These are phyloP conservation scores for Phrynocephalus forsythii DNA, from an alignment of 2,797 vertebrate genomes.

Conservation along the genomic window DNA sequence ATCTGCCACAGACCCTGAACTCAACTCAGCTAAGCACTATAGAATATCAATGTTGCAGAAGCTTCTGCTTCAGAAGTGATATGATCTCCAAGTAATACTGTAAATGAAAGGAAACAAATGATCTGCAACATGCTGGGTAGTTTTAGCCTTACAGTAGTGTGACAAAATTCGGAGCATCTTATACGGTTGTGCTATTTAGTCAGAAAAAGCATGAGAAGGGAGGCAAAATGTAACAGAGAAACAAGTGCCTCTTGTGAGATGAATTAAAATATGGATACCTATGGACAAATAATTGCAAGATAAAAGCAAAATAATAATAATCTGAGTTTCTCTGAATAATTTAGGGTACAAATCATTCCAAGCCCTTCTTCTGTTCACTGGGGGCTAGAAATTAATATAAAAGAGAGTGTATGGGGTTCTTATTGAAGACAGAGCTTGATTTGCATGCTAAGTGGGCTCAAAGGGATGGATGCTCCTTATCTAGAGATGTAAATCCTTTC, in stretches of 20 bases:
- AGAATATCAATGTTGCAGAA: not conserved
- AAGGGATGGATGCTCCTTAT: not conserved
- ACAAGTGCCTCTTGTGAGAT: not conserved
- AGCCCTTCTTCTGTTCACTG: not conserved
- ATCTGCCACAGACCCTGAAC: not conserved
- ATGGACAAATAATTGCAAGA: not conserved
- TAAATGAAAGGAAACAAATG: not conserved
- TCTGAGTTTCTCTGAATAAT: not conserved
- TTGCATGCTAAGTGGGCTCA: not conserved
- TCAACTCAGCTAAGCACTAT: not conserved
- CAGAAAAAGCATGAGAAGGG: not conserved
- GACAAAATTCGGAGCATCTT: slow-evolving; percentile 22
- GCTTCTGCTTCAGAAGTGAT: not conserved
- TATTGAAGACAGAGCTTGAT: not conserved
- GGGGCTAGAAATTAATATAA: no score
- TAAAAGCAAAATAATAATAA: not conserved
- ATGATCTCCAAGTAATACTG: not conserved
- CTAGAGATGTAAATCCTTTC: not conserved
- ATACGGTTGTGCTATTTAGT: slow-evolving; percentile 32
- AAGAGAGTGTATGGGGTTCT: no score
- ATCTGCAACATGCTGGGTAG: not conserved
- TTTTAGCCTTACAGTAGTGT: slow-evolving; percentile 42
- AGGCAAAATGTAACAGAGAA: not conserved
- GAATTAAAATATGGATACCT: slow-evolving; percentile 14
- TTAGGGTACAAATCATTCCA: not conserved